phyloP scores from a whole-genome alignment of 2,888 invertebrate genomes.

The Hirtodrosophila alboralis region DNA sequence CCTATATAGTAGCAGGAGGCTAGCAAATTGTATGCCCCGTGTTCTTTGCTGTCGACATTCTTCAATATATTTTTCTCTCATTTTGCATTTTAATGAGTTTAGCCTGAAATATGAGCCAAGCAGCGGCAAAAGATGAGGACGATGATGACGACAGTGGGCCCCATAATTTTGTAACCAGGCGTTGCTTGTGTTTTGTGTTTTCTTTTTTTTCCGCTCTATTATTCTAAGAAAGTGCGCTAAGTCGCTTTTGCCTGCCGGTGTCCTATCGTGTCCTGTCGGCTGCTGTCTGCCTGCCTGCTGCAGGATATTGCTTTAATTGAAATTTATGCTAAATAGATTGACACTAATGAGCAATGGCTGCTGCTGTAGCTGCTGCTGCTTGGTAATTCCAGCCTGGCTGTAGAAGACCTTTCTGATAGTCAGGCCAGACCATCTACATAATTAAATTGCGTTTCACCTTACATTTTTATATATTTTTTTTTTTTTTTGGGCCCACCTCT shows the following conservation, averaged over 20 bases:
- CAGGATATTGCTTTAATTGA: slow-evolving; percentile 79
- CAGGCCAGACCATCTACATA: slow-evolving; percentile 66
- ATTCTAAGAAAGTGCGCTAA: slow-evolving; percentile 66
- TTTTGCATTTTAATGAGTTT: slow-evolving; percentile 78
- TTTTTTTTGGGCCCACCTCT: slow-evolving; percentile 6
- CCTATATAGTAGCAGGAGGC: too few relatives aligned
- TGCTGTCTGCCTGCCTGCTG: slow-evolving; percentile 53
- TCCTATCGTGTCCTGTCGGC: slow-evolving; percentile 8
- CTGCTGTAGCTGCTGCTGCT: slow-evolving; percentile 23
- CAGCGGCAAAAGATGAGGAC: too few relatives aligned
- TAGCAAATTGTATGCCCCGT: too few relatives aligned
- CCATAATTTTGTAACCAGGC: slow-evolving; percentile 50
- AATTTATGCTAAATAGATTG: slow-evolving; percentile 81
- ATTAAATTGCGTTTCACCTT: slow-evolving; percentile 64
- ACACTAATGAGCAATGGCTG: slow-evolving; percentile 77
- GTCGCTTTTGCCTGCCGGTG: slow-evolving; percentile 31
- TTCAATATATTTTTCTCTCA: slow-evolving; percentile 57
- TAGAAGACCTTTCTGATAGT: slow-evolving; percentile 22
- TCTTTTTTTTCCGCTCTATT: slow-evolving; percentile 49
- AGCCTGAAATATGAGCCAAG: slow-evolving; percentile 66
- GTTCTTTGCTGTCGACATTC: slow-evolving; percentile 28
- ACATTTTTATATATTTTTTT: slow-evolving; percentile 13
- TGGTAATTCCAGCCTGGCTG: slow-evolving; percentile 8
- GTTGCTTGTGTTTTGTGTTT: slow-evolving; percentile 15
- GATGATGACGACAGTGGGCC: slow-evolving; percentile 49